A percentile compares a stretch with the other conserved stretches of the same genome.
These are phyloP conservation scores for Metopolophium dirhodum DNA, from an alignment of 1,140 invertebrate species.

Conservation along the genomic window DNA sequence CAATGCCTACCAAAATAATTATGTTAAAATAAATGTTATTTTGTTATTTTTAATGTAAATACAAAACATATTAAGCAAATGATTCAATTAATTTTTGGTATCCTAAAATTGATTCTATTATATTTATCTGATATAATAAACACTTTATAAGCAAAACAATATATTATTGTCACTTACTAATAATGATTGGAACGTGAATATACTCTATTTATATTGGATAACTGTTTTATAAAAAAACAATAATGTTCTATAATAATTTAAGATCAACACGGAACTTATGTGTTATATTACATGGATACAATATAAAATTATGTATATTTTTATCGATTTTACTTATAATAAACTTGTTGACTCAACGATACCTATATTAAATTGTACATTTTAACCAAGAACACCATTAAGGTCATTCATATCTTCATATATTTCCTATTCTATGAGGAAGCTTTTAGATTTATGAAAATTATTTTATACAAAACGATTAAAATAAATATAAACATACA, in stretches of 20 bases:
- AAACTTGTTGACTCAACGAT: not conserved
- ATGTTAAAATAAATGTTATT: not conserved
- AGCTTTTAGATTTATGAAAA: no score
- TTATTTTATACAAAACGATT: no score
- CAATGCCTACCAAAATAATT: not conserved
- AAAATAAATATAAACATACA: no score
- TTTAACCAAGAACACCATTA: not conserved
- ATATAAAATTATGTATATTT: not conserved
- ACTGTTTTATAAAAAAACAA: not conserved
- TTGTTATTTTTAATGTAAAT: not conserved
- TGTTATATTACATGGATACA: not conserved
- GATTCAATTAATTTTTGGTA: not conserved
- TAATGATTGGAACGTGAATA: not conserved
- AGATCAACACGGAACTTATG: not conserved
- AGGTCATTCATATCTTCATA: not conserved
- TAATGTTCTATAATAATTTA: not conserved
- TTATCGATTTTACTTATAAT: not conserved
- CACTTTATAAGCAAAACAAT: no score
- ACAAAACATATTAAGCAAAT: not conserved
- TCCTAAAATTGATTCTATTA: no score
- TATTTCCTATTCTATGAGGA: not conserved
- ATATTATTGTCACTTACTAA: not conserved
- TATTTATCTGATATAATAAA: no score
- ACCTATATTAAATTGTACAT: not conserved
- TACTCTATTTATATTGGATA: not conserved